Evolutionary conservation across 2,113 vertebrate species (phyloP).

Genomic region (Neogobius melanostomus): DNA sequence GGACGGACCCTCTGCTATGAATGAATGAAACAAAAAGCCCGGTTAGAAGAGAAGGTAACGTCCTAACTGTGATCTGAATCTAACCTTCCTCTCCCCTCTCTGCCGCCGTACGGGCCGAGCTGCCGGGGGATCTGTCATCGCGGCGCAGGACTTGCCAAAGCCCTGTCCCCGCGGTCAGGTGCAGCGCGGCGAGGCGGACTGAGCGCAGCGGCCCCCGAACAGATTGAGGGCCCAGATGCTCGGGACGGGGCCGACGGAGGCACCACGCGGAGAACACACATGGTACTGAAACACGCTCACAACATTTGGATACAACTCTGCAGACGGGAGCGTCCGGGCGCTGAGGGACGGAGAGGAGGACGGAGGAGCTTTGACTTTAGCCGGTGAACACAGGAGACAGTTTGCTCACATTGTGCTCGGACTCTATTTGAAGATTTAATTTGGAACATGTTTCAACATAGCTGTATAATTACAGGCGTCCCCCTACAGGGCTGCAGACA

Average conservation of each 20-base stretch:
- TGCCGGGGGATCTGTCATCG: conserved; percentile 76
- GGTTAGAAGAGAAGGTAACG: too few species aligned
- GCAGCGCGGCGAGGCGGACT: conserved; percentile 61
- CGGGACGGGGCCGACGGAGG: conserved; percentile 63
- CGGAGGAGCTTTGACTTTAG: not conserved
- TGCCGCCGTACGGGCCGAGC: conserved; percentile 52
- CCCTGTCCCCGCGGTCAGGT: conserved; percentile 59
- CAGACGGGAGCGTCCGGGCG: conserved; percentile 9
- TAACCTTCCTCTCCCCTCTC: not conserved
- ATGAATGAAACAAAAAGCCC: too few species aligned
- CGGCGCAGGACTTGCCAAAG: conserved; percentile 70
- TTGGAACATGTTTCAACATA: too few species aligned
- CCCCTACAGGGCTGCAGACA: too few species aligned
- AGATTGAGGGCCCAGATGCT: conserved; percentile 83
- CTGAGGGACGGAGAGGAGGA: conserved; percentile 16
- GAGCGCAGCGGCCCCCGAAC: conserved; percentile 71
- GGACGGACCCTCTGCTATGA: too few species aligned
- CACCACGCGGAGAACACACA: conserved; percentile 79
- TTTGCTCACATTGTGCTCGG: too few species aligned
- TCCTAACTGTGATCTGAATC: not conserved
- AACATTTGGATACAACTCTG: not conserved
- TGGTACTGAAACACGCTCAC: conserved; percentile 51
- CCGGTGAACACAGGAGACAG: too few species aligned
- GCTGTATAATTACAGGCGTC: too few species aligned
- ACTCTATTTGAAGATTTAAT: too few species aligned